These are phyloP conservation scores for Drosophila tropicalis DNA, from an alignment of 1,140 invertebrate genomes.

Conservation along the genomic window DNA sequence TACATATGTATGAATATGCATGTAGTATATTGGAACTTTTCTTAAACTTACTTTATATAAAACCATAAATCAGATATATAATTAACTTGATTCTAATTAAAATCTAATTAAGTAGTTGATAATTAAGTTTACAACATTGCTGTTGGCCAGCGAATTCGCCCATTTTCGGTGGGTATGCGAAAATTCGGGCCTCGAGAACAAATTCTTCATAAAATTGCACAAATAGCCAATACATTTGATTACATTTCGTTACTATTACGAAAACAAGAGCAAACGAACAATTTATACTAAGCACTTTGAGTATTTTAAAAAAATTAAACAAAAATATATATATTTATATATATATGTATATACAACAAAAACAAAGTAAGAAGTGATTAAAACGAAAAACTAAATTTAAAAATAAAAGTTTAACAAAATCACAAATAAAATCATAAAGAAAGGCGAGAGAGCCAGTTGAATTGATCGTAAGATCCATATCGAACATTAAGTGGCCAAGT, in stretches of 20 bases:
- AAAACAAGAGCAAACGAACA: slow-evolving; percentile 50
- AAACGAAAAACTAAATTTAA: slow-evolving; percentile 29
- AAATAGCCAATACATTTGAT: slow-evolving; percentile 76
- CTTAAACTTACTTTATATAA: slow-evolving; percentile 22
- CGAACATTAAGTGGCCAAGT: background rate
- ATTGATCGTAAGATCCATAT: too few species aligned
- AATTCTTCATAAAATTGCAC: slow-evolving; percentile 69
- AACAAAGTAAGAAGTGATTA: slow-evolving; percentile 35
- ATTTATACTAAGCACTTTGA: slow-evolving; percentile 74
- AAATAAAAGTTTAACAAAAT: slow-evolving; percentile 66
- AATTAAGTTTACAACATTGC: slow-evolving; percentile 71
- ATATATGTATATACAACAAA: slow-evolving; percentile 49
- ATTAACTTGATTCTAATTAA: slow-evolving; percentile 57
- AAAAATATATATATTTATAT: slow-evolving; percentile 4
- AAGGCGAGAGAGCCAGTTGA: background rate
- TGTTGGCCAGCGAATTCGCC: slow-evolving; percentile 30
- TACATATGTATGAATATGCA: slow-evolving; percentile 13
- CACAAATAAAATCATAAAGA: slow-evolving; percentile 58
- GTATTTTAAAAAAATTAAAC: slow-evolving; percentile 63
- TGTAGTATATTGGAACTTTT: slow-evolving; percentile 30
- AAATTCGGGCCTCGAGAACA: slow-evolving; percentile 38
- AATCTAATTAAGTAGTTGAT: slow-evolving; percentile 67
- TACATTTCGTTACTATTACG: slow-evolving; percentile 38
- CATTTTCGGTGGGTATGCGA: background rate
- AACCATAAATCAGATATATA: slow-evolving; percentile 21